Percentiles rank a stretch among this genome's conserved stretches.
These are phyloP conservation scores for Dryoscopus gambensis DNA, from an alignment of 2,113 vertebrate genomes.

Conservation along the genomic window DNA sequence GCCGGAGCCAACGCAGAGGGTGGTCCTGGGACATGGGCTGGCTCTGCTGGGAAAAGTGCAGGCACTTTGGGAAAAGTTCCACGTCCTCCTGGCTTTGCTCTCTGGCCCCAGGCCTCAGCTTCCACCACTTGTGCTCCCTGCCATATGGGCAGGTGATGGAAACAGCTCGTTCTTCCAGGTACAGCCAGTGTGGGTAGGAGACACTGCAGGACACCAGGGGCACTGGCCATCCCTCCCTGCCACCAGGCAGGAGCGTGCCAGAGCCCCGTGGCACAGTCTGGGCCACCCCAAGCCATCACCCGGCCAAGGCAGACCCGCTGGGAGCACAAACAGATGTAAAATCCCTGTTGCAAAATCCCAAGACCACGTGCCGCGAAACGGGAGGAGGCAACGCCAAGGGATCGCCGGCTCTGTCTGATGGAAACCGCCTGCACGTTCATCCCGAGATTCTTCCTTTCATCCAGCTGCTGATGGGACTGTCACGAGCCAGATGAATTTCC, in stretches of 20 bases:
- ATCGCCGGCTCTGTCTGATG: background rate
- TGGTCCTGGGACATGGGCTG: background rate
- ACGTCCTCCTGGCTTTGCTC: background rate
- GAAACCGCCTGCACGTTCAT: background rate
- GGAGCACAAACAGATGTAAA: background rate
- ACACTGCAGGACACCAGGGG: background rate
- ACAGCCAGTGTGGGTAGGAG: background rate
- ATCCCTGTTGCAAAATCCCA: background rate
- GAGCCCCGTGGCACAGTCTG: background rate
- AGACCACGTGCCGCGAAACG: background rate
- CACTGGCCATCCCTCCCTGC: background rate
- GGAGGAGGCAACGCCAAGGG: background rate
- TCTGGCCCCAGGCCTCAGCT: background rate
- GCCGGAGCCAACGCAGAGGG: accelerated
- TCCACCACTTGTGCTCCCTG: background rate
- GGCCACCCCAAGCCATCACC: background rate
- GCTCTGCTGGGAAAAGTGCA: background rate
- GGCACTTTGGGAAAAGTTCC: background rate
- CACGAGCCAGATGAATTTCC: background rate
- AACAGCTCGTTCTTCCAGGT: background rate
- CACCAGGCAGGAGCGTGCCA: background rate
- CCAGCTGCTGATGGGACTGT: background rate
- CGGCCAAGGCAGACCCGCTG: background rate
- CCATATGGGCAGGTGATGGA: background rate
- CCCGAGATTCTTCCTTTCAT: background rate